Evolutionary conservation across 2,797 vertebrate species (phyloP).

Genomic region (Coregonus sp.): DNA sequence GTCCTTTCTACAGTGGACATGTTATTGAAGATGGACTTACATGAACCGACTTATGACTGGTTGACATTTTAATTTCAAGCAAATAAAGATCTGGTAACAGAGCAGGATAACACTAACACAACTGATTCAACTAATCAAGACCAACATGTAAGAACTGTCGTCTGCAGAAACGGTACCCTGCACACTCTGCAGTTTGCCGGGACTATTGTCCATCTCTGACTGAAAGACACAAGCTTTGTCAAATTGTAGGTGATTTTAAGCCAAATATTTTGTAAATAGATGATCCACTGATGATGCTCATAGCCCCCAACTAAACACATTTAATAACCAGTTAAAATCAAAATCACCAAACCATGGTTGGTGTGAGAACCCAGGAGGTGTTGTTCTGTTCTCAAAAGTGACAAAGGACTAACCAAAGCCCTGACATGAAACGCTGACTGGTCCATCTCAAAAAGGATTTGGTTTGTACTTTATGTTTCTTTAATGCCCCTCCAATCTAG

Average conservation of each 20-base stretch:
- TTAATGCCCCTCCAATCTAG: background rate
- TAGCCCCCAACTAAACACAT: background rate
- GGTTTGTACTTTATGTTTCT: slow-evolving; percentile 26
- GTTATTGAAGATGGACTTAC: slow-evolving; percentile 22
- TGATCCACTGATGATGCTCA: background rate
- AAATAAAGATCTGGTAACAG: background rate
- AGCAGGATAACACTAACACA: background rate
- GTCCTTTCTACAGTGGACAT: slow-evolving; percentile 31
- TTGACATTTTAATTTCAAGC: background rate
- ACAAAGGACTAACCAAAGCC: background rate
- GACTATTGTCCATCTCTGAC: too few species aligned
- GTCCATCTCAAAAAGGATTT: background rate
- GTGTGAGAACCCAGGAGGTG: background rate
- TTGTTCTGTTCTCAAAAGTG: background rate
- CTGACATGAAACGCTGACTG: background rate
- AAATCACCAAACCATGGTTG: background rate
- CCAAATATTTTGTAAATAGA: background rate
- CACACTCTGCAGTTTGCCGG: too few species aligned
- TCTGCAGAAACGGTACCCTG: background rate
- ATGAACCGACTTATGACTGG: background rate
- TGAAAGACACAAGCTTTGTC: background rate
- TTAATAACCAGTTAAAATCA: too few species aligned
- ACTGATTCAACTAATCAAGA: background rate
- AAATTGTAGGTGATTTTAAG: background rate
- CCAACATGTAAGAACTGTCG: background rate